Base-by-base conservation (phyloP, 1,140 invertebrate species). In the Hyles euphorbiae region DNA sequence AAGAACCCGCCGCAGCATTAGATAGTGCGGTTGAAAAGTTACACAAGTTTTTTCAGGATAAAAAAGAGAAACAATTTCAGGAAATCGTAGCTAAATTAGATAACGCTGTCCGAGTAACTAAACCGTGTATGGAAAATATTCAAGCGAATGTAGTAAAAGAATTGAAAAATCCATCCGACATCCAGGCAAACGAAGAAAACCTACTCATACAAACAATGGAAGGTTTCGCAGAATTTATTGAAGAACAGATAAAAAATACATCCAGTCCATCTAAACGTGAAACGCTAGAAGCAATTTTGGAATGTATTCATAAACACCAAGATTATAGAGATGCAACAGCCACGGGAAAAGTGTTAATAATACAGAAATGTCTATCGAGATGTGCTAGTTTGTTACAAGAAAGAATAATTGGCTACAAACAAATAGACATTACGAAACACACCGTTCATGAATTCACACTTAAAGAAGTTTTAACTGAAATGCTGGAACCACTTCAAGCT, bases 321-420 rank as follows among this genome's bases (percentile, higher is more conserved):
- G 67, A 72, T 48, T 78, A 68, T 58, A 76, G 78, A 70, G 69
- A 75, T 63, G 69, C 74, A 7, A 56, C 34, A 12, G 76, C 77
- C 6, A 66, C 61, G 36, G 73, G 74, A 12, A 80, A 81, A 62
- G 67, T 56, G n/a, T 62, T 87, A 8, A 78, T 87, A 34, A 34
- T 86, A 53, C 48, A 81, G 5, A 80, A 82, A 72, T 81, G 76
- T 71, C 61, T 87, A 11, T 66, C 73, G 53, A 77, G 84, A 61
- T 86, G 80, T 68, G 74, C 68, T 5, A 65, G 72, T 43, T 65
- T 83, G 9, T 52, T 87, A 40, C 74, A 74, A 63, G 52, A 62
- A 33, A 54, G 45, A 33, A 47, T 69, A 57, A 22, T 60, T 5
- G 53, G 68, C 40, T 40, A 40, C 8, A 40, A 40, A 40, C 36